Evolutionary conservation across 2,113 vertebrate species (phyloP).

Genomic region (Rattus rattus): DNA sequence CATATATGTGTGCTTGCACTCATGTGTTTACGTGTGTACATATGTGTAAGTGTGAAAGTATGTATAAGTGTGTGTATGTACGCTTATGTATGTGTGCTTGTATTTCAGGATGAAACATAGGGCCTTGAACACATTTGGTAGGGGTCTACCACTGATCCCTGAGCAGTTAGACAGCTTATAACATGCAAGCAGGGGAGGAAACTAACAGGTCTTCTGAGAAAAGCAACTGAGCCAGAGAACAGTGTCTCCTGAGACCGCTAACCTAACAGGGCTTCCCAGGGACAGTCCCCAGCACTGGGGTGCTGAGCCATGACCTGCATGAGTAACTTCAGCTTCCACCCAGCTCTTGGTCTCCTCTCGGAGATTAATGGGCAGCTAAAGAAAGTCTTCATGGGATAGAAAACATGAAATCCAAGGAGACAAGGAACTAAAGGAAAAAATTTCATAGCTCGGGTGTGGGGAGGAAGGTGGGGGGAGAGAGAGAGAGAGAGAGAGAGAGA

Average conservation of each 20-base stretch:
- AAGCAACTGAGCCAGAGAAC: neutral
- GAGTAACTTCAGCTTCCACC: neutral
- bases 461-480: neutral
- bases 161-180: neutral
- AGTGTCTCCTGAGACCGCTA: neutral
- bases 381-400: neutral
- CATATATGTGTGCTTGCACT: neutral
- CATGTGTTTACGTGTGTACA: too few species aligned
- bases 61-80: neutral
- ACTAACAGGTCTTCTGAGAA: neutral
- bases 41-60: neutral
- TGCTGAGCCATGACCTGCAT: neutral
- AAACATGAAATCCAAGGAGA: conserved; percentile 36
- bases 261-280: neutral
- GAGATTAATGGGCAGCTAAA: neutral
- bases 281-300: neutral
- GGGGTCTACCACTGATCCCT: neutral
- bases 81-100: neutral
- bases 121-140: neutral
- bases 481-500: neutral
- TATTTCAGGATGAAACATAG: neutral
- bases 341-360: neutral
- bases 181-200: neutral
- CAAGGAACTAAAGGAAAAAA: neutral
- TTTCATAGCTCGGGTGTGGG: neutral